These are phyloP conservation scores for Laothoe populi DNA, from an alignment of 2,888 invertebrate genomes.

Conservation along the genomic window DNA sequence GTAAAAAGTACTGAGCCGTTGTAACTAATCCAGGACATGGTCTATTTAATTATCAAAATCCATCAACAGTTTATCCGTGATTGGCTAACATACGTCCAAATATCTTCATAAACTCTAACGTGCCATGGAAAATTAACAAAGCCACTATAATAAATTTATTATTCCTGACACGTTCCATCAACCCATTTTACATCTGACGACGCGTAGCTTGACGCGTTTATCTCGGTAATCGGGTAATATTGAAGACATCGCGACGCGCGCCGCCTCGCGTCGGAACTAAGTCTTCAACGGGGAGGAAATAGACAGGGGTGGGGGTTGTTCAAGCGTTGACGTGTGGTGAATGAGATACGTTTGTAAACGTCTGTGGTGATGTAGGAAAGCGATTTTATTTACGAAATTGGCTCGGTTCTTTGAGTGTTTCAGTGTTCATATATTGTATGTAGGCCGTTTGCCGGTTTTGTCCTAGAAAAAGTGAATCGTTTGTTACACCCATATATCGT, in stretches of 20 bases:
- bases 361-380: not conserved
- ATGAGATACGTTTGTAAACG: not conserved
- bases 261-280: not conserved
- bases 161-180: not conserved
- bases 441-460: too few species aligned
- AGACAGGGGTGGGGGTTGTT: not conserved
- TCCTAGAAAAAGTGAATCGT: too few species aligned
- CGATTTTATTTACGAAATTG: not conserved
- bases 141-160: not conserved
- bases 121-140: too few species aligned
- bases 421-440: too few species aligned
- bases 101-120: too few species aligned
- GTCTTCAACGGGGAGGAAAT: not conserved
- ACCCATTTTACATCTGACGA: slow-evolving; percentile 1
- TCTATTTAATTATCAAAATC: too few species aligned
- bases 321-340: not conserved
- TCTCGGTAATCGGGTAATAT: not conserved
- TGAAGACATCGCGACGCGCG: not conserved
- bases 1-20: too few species aligned
- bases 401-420: not conserved
- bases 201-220: slow-evolving; percentile 2
- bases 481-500: too few species aligned
- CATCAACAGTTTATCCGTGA: too few species aligned
- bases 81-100: too few species aligned
- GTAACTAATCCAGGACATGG: too few species aligned